A percentile compares a stretch with the other conserved stretches of the same genome.
phyloP scores from a whole-genome alignment of 1,140 invertebrate genomes.

The Hetaerina americana region DNA sequence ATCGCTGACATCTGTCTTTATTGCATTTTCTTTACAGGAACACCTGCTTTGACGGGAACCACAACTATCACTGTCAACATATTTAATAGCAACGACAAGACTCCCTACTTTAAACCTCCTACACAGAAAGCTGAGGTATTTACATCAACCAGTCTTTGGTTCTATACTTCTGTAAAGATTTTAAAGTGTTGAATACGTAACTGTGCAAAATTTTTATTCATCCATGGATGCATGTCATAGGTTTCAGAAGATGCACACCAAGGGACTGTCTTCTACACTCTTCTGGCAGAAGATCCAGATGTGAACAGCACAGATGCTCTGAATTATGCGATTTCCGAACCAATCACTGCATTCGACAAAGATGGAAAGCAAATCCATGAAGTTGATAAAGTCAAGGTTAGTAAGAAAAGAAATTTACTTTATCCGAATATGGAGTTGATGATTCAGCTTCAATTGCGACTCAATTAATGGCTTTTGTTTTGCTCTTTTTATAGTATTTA shows the following conservation, averaged over 20 bases:
- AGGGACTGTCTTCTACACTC: slow-evolving; percentile 55
- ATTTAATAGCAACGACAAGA: slow-evolving; percentile 78
- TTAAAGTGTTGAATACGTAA: neutral
- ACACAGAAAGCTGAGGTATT: slow-evolving; percentile 67
- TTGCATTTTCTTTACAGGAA: slow-evolving; percentile 41
- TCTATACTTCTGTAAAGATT: neutral
- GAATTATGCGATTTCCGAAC: slow-evolving; percentile 55
- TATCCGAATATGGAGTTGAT: no score
- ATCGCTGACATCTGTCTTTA: no score
- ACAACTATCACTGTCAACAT: slow-evolving; percentile 63
- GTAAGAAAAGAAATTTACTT: neutral
- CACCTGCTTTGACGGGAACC: slow-evolving; percentile 65
- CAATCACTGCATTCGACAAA: slow-evolving; percentile 63
- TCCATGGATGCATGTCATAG: slow-evolving; percentile 23
- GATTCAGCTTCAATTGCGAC: no score
- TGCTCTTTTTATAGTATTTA: no score
- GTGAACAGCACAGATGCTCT: slow-evolving; percentile 50
- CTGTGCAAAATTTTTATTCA: no score
- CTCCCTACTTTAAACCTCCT: slow-evolving; percentile 68
- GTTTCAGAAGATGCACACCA: slow-evolving; percentile 60
- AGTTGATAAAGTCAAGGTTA: slow-evolving; percentile 19
- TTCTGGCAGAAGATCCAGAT: slow-evolving; percentile 72
- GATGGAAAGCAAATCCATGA: slow-evolving; percentile 58
- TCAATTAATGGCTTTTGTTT: no score
- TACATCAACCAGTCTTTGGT: slow-evolving; percentile 5